Evolutionary conservation across 2,888 invertebrate genomes (phyloP), one percentile per base, ranked within the genome.

Genomic region (Lasioglossum morio): DNA sequence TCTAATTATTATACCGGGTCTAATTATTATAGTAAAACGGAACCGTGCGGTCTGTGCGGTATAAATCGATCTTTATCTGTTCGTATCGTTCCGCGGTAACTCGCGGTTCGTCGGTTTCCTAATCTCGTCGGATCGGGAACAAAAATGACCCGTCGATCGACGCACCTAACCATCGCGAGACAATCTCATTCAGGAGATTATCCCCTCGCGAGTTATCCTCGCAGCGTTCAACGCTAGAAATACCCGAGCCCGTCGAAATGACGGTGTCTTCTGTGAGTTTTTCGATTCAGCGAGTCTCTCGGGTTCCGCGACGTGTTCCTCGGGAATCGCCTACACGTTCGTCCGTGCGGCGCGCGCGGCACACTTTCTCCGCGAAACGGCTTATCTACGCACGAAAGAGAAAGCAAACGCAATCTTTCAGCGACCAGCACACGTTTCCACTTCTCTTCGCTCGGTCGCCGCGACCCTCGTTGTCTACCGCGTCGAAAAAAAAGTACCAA

Each of bases 321-420:
- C 70, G n/a, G 1, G 69, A 70, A 70, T 70, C 66, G 19, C 19
- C 66, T 34, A 23, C 66, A n/a, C 53, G 34, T 66, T 34, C 34
- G 66, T 34, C 66, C 19, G 34, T 23, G 66, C 10, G 66, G 60
- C 60, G 27, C 63, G 63, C 60, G 60, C 75, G 82, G 48, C 82
- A 83, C 80, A 83, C 82, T 83, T 83, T 83, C 82, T 80, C 79
- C 63, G 19, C 63, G 48, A 63, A 63, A 34, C n/a, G 43, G 27
- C 75, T 63, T 48, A 60, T 70, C 77, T 46, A 74, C 73, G 37
- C 69, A n/a, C 34, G 77, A 84, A 84, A 81, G 84, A 81, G 84
- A 84, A 81, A 81, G 84, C 81, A 73, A 57, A 48, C 57, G 43
- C 19, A 66, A 8, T n/a, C 66, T 53, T 53, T 48, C n/a, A 70